Evolutionary conservation across 1,140 invertebrate genomes (phyloP).

Genomic region (Euschistus heros): DNA sequence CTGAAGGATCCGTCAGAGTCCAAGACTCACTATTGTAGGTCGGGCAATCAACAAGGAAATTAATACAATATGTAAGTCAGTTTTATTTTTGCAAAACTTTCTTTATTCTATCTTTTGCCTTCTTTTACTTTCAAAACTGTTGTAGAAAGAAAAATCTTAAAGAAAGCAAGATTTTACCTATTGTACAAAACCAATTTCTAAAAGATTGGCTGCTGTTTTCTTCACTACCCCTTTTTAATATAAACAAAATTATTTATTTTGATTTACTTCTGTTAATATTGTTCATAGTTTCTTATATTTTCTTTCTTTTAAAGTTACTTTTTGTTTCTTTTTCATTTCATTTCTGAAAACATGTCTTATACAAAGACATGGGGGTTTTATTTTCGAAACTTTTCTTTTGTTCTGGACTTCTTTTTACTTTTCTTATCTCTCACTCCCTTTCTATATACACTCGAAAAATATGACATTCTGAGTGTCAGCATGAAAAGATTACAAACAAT

Average conservation of each 20-base stretch:
- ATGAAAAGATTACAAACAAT: neutral
- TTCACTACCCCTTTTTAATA: neutral
- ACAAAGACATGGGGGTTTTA: neutral
- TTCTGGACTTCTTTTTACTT: neutral
- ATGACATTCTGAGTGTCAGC: slow-evolving; percentile 7
- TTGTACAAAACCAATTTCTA: slow-evolving; percentile 21
- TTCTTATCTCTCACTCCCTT: neutral
- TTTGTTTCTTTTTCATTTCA: no score
- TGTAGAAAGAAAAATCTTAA: slow-evolving; percentile 15
- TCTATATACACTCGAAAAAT: neutral
- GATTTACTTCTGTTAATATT: no score
- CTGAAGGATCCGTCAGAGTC: no score
- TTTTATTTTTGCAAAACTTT: neutral
- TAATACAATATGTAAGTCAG: neutral
- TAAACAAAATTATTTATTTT: neutral
- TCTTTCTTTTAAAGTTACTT: no score
- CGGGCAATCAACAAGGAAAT: neutral
- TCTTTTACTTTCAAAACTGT: slow-evolving; percentile 6
- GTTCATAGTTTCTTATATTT: no score
- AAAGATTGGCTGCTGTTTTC: slow-evolving; percentile 3
- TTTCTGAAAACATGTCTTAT: neutral
- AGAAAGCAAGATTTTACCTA: neutral
- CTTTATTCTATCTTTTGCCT: neutral
- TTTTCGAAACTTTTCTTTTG: no score
- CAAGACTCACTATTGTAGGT: neutral